These are phyloP conservation scores for Callospermophilus lateralis DNA, from an alignment of 2,113 vertebrate species.

Conservation along the genomic window DNA sequence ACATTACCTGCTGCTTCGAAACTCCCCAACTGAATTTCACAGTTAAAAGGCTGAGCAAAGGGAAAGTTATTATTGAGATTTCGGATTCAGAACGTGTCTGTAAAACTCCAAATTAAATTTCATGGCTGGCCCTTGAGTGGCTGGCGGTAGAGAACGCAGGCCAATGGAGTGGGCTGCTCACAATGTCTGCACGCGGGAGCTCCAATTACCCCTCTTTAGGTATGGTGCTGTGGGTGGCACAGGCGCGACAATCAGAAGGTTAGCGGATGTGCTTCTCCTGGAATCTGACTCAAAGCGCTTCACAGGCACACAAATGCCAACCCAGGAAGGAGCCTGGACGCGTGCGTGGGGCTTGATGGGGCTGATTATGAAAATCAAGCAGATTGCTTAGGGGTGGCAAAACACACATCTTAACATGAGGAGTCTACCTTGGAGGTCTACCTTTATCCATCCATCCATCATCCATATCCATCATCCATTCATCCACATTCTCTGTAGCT, in stretches of 20 bases:
- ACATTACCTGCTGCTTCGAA: slow-evolving; percentile 92
- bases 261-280: slow-evolving; percentile 47
- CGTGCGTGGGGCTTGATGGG: not conserved
- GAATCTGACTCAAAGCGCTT: slow-evolving; percentile 42
- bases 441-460: not conserved
- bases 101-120: slow-evolving; percentile 92
- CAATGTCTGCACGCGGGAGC: slow-evolving; percentile 57
- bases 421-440: not conserved
- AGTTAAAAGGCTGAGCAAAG: slow-evolving; percentile 92
- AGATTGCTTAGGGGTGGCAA: not conserved
- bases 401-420: not conserved
- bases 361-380: not conserved
- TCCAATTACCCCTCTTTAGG: slow-evolving; percentile 86
- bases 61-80: slow-evolving; percentile 91
- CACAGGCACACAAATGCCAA: not conserved
- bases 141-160: slow-evolving; percentile 77
- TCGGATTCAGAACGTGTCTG: slow-evolving; percentile 88
- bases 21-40: slow-evolving; percentile 91
- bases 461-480: too few relatives aligned
- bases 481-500: not conserved
- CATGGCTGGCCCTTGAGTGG: slow-evolving; percentile 89
- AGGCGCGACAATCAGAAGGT: not conserved
- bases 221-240: slow-evolving; percentile 75
- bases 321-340: not conserved
- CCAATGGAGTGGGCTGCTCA: slow-evolving; percentile 80